phyloP scores from a whole-genome alignment of 2,797 vertebrate species.

The Muscicapa comitata region DNA sequence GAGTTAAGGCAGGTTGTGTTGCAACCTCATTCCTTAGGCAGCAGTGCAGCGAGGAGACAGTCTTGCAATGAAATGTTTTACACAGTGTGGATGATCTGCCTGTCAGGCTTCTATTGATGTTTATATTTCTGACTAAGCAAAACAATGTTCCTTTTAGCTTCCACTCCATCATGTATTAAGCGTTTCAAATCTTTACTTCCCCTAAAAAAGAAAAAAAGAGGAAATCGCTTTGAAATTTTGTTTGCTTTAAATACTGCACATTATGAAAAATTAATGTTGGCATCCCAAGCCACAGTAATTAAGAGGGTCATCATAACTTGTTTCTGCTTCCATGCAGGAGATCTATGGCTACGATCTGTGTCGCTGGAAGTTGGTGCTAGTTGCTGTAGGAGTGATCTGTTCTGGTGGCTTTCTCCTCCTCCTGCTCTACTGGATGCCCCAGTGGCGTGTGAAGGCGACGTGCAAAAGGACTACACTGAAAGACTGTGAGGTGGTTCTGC shows the following conservation, averaged over 20 bases:
- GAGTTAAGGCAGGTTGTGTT: not conserved
- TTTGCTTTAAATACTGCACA: not conserved
- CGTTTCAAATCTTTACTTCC: not conserved
- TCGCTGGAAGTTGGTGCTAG: constrained; percentile 89
- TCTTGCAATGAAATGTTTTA: not conserved
- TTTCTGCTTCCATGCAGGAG: constrained; percentile 77
- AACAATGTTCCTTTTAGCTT: not conserved
- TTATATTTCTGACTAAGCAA: not conserved
- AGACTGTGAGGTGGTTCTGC: constrained; percentile 89
- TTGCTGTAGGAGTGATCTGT: constrained; percentile 85
- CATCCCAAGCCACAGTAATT: not conserved
- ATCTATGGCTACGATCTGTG: constrained; percentile 88
- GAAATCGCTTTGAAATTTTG: not conserved
- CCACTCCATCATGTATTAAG: not conserved
- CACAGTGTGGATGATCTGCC: not conserved
- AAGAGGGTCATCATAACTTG: not conserved
- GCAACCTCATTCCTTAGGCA: not conserved
- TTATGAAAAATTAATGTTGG: not conserved
- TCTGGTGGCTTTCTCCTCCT: constrained; percentile 95
- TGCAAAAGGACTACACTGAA: constrained; percentile 82
- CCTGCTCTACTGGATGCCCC: constrained; percentile 97
- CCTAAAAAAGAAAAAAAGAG: not conserved
- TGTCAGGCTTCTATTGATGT: not conserved
- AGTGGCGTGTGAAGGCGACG: constrained; percentile 94
- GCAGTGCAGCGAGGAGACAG: not conserved